Evolutionary conservation across 64 coral and sea anemone species (phyloP), one percentile per base, ranked within the genome.

Genomic region (Pocillopora verrucosa): DNA sequence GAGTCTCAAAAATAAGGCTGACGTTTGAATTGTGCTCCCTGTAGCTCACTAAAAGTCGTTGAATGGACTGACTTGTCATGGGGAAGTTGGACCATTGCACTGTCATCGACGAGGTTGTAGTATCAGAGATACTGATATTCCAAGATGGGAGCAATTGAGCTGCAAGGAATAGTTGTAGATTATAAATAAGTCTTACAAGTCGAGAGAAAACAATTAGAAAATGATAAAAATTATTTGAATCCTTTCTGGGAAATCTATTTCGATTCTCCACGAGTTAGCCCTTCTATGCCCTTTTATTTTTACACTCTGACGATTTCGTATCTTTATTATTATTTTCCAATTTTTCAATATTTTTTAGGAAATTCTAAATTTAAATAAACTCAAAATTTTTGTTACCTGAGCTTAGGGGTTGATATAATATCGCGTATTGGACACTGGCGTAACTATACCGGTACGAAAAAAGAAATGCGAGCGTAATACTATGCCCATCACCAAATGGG

Each of bases 391-490:
- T 4, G 41, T 77, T 80, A 80, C 77, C 77, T 80, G 57, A 60
- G 56, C 41, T 56, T 10, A 60, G 56, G 3, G 77, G 20, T 60
- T 60, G 20, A 12, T 80, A 22, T 34, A 80, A n/a, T 11, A 80
- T 34, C 15, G 77, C 34, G 77, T 80, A 80, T 24, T 60, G 77
- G 26, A 61, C 57, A 24, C 56, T 80, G n/a, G 24, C 77, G 77
- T 59, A 80, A 19, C 77, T 80, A 36, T 77, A 77, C 56, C 41
- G 34, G 77, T 80, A 80, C 26, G 58, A 60, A 9, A 80, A 5
- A 5, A 15, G n/a, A 3, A 30, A n/a, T 12, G 56, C 77, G 2
- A 80, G 14, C 26, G 77, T 80, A 5, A 80, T 80, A 58, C 77
- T 80, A 13, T 26, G 13, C 30, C 77, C 77, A 14, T 24, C 77